A percentile compares a stretch with the other conserved stretches of the same genome.
Evolutionary conservation across 1,140 invertebrate species (phyloP).

Genomic region (Papilio machaon): DNA sequence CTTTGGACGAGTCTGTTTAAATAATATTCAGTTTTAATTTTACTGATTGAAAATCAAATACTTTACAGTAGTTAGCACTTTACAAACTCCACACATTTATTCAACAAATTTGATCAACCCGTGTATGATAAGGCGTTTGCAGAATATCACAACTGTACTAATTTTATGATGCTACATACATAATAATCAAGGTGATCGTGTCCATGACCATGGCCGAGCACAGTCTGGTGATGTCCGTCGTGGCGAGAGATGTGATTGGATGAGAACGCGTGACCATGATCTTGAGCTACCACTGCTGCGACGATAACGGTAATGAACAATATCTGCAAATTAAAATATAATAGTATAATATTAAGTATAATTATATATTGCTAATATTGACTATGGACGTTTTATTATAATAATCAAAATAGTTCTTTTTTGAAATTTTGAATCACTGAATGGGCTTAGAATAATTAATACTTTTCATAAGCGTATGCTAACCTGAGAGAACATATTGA

Average conservation of each 20-base stretch:
- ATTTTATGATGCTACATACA: background rate
- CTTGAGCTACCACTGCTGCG: constrained; percentile 21
- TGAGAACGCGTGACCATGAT: constrained; percentile 53
- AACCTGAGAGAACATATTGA: background rate
- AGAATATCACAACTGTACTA: background rate
- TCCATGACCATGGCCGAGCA: constrained; percentile 42
- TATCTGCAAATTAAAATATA: constrained; percentile 20
- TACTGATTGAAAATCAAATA: background rate
- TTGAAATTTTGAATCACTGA: background rate
- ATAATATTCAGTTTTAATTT: background rate
- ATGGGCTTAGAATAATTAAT: too few species aligned
- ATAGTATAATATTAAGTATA: too few species aligned
- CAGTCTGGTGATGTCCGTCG: constrained; percentile 44
- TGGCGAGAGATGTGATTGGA: constrained; percentile 59
- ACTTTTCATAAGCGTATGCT: background rate
- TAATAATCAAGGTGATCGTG: constrained; percentile 36
- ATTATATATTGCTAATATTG: background rate
- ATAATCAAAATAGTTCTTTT: background rate
- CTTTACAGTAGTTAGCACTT: too few species aligned
- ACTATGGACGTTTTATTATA: background rate
- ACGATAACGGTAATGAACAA: constrained; percentile 29
- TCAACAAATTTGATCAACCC: too few species aligned
- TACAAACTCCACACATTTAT: too few species aligned
- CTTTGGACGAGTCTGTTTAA: constrained; percentile 54
- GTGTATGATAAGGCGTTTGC: too few species aligned